Base-by-base conservation (phyloP, 1,140 invertebrate genomes). In the Venustaconcha ellipsiformis region DNA sequence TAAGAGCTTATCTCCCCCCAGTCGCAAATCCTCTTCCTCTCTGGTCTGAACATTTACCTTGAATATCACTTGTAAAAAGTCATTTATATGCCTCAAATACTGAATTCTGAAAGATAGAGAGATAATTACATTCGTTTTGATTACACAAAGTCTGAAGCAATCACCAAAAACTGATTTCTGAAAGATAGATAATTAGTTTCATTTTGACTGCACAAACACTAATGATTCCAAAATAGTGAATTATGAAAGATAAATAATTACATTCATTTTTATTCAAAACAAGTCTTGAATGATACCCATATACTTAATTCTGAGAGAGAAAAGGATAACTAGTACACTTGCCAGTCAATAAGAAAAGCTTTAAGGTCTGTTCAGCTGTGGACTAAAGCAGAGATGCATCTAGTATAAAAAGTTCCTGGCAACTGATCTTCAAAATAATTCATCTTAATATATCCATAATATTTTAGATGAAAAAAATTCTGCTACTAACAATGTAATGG, bases 21-120 rank as follows among this genome's bases (percentile, higher is more conserved):
- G 87, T 74, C 92, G 91, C 18, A 92, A 89, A 60, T 92, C 91
- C 65, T 88, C 83, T 12, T 87, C 84, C 15, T 80, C 23, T 57
- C 83, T 81, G 62, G 77, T 72, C 48, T 88, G 72, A 72, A 93
- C 93, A 87, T 98, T 96, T 64, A 99, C 90, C 91, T 97, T 98
- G 88, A 99, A 99, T 78, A 94, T 95, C 1, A 97, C 92, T 18
- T 96, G 94, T 87, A 99, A 97, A 88, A 99, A 99, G 84, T 96
- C 94, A 86, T 93, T 93, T 30, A 99, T 91, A 90, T 98, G 95
- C 78, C 96, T 93, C 62, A 99, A 91, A 91, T 96, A 97, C 83
- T 95, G 93, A 72, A 99, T 95, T 26, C 96, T 96, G 90, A n/a
- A 84, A 83, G 60, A 78, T 48, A 48, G n/a, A n/a, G n/a, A n/a